These are phyloP conservation scores for Ophiothrix spiculata DNA, from an alignment of 35 echinoderm and acorn worm species.

Conservation along the genomic window DNA sequence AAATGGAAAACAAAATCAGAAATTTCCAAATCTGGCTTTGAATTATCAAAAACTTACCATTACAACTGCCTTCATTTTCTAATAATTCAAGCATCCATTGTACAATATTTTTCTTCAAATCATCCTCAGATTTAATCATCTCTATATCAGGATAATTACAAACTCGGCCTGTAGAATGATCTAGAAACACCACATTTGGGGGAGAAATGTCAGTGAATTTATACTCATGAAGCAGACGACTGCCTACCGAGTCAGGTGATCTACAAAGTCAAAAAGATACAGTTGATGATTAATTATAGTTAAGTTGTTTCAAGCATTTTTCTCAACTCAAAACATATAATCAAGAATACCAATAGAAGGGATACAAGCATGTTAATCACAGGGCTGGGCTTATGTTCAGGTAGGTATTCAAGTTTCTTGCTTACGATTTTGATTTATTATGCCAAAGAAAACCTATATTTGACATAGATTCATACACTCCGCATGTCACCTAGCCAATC, in stretches of 20 bases:
- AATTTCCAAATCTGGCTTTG: too few species aligned
- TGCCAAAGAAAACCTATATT: too few species aligned
- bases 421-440: too few species aligned
- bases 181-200: constrained; percentile 21
- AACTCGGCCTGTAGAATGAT: neutral
- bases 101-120: neutral
- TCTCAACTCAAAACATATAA: neutral
- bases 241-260: neutral
- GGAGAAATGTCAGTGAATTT: neutral
- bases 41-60: neutral
- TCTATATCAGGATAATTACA: neutral
- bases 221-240: neutral
- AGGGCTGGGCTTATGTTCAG: neutral
- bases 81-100: neutral
- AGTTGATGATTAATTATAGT: too few species aligned
- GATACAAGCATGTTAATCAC: neutral
- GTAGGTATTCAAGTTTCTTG: neutral
- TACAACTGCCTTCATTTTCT: neutral
- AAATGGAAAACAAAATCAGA: too few species aligned
- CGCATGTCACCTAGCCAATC: too few species aligned
- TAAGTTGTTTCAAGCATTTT: too few species aligned
- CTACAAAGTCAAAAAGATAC: neutral
- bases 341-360: neutral
- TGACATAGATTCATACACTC: too few species aligned
- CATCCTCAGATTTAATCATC: neutral